A percentile compares a stretch with the other conserved stretches of the same genome.
phyloP scores from a whole-genome alignment of 2,113 vertebrate species.

The Lamprotornis superbus region DNA sequence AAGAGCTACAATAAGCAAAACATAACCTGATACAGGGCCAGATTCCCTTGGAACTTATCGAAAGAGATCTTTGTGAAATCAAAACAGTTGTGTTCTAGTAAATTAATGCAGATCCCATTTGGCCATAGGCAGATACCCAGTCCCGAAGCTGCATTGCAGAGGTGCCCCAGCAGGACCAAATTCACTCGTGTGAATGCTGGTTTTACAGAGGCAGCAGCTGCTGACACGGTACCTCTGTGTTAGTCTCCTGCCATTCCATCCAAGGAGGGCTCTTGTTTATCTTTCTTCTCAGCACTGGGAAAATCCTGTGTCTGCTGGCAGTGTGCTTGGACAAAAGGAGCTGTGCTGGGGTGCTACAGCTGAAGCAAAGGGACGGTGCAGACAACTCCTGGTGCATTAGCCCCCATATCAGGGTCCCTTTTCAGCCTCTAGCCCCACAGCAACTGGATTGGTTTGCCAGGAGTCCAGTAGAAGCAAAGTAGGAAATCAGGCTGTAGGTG shows the following conservation, averaged over 20 bases:
- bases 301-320: not conserved
- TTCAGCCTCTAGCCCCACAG: not conserved
- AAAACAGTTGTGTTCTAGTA: not conserved
- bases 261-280: not conserved
- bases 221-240: rapidly evolving
- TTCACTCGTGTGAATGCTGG: not conserved
- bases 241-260: rapidly evolving
- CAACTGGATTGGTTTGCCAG: not conserved
- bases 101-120: not conserved
- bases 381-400: not conserved
- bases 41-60: not conserved
- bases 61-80: not conserved
- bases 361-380: not conserved
- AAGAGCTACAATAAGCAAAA: constrained; percentile 27
- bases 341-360: not conserved
- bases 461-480: not conserved
- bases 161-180: not conserved
- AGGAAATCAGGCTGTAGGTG: not conserved
- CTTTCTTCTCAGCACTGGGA: not conserved
- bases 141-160: not conserved
- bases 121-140: not conserved
- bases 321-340: not conserved
- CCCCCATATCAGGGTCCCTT: not conserved
- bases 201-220: not conserved
- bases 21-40: not conserved